A percentile compares a stretch with the other conserved stretches of the same genome.
Evolutionary conservation across 2,113 vertebrate species (phyloP).

Genomic region (Meleagris gallopavo): DNA sequence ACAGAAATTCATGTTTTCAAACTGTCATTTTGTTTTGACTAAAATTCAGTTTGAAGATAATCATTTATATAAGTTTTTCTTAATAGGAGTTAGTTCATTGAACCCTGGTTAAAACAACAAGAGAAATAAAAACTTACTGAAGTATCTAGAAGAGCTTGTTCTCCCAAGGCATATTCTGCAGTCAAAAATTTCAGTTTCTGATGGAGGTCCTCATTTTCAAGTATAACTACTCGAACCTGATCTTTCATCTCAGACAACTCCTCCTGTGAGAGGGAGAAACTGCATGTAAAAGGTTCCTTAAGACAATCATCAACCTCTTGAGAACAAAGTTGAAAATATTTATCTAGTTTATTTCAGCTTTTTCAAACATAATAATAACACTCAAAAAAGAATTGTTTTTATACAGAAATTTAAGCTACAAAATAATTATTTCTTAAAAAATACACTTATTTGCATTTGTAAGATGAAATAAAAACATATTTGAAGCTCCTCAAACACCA

Average conservation of each 20-base stretch:
- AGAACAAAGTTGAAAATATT: too few species aligned
- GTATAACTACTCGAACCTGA: conserved; percentile 81
- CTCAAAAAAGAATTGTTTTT: not conserved
- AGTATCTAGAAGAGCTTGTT: conserved; percentile 78
- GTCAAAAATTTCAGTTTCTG: conserved; percentile 81
- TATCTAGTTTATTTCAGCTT: too few species aligned
- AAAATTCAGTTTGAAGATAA: not conserved
- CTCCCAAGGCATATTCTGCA: conserved; percentile 77
- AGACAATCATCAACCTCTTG: not conserved
- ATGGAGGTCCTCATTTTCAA: conserved; percentile 90
- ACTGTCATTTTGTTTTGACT: not conserved
- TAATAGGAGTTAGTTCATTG: not conserved
- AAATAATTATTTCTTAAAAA: not conserved
- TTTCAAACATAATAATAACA: not conserved
- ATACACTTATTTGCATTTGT: not conserved
- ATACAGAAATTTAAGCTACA: not conserved
- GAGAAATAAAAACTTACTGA: conserved; percentile 71
- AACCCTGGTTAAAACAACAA: not conserved
- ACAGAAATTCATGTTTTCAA: not conserved
- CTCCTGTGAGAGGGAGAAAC: conserved; percentile 79
- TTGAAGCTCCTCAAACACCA: not conserved
- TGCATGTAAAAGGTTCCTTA: not conserved
- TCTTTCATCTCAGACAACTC: conserved; percentile 89
- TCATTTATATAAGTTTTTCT: not conserved
- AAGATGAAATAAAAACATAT: fast-evolving